Evolutionary conservation across 2,888 invertebrate genomes (phyloP), one percentile per base, ranked within the genome.

Genomic region (Dynastes grantii): DNA sequence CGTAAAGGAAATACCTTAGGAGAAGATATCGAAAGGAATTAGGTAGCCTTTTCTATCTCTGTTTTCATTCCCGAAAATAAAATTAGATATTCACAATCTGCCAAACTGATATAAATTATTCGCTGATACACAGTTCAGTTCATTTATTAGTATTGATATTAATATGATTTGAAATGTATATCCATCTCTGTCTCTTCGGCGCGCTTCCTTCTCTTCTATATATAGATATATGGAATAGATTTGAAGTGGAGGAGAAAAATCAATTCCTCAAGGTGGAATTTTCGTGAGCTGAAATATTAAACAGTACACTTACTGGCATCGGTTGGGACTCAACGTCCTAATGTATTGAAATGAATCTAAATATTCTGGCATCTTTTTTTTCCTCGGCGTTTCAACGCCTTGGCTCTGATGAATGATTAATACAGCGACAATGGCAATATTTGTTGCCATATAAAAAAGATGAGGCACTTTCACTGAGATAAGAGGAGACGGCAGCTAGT

Each of bases 211-310:
- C 37, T 29, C 32, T 8, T 6, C 67, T 8, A 40, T 45, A 67
- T 45, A 4, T 9, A 40, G 13, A 67, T 45, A 4, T 13, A 67
- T 71, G 32, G n/a, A 49, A 55, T 55, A n/a, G 58, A 55, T 58
- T 58, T 22, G 16, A n/a, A 22, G 71, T 22, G 32, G 16, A 58
- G 2, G 32, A 55, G 70, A 51, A 49, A 68, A 71, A 71, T 71
- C 71, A 71, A 71, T 71, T 71, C 55, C 37, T 70, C 67, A 71
- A 71, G 58, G 71, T 71, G 40, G 58, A 55, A 58, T 58, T 37
- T 71, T 71, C 71, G 71, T 71, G 71, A 32, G 29, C 55, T 71
- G 71, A 71, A 71, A 71, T 71, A 71, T 71, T 71, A 71, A 71
- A 71, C 55, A 58, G 71, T 40, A 71, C 11, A 71, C 71, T 55